A percentile compares a stretch with the other conserved stretches of the same genome.
phyloP scores from a whole-genome alignment of 2,888 invertebrate species.

The Metalampra italica region DNA sequence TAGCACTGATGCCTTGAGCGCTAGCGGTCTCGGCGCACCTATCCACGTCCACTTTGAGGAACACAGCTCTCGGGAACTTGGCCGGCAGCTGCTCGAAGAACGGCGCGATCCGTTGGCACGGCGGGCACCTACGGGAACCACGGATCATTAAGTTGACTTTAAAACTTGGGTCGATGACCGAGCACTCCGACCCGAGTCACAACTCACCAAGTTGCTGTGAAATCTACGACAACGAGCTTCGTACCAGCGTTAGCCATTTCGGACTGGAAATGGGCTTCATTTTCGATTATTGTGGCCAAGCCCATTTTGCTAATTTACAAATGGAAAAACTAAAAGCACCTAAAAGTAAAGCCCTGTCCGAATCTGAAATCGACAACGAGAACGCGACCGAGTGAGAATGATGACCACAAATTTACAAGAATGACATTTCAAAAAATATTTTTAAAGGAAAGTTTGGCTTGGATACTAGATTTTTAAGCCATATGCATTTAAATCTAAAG shows the following conservation, averaged over 20 bases:
- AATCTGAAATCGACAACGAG: constrained; percentile 32
- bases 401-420: constrained; percentile 2
- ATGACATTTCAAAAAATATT: constrained; percentile 39
- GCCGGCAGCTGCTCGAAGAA: constrained; percentile 92
- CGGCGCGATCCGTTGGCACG: constrained; percentile 96
- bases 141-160: constrained; percentile 15
- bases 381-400: constrained; percentile 34
- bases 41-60: constrained; percentile 97
- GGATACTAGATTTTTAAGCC: too few relatives aligned
- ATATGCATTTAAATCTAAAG: too few relatives aligned
- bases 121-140: constrained; percentile 89
- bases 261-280: constrained; percentile 89
- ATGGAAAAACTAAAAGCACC: constrained; percentile 19
- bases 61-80: constrained; percentile 93
- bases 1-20: constrained; percentile 93
- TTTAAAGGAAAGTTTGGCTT: too few relatives aligned
- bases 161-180: constrained; percentile 48
- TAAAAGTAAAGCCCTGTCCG: constrained; percentile 34
- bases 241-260: constrained; percentile 91
- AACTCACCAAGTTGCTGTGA: constrained; percentile 93
- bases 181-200: constrained; percentile 39
- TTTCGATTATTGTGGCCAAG: constrained; percentile 81
- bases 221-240: constrained; percentile 95
- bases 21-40: constrained; percentile 93
- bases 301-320: constrained; percentile 59